Base-by-base conservation (phyloP, 2,888 invertebrate genomes). In the Diadromus collaris region DNA sequence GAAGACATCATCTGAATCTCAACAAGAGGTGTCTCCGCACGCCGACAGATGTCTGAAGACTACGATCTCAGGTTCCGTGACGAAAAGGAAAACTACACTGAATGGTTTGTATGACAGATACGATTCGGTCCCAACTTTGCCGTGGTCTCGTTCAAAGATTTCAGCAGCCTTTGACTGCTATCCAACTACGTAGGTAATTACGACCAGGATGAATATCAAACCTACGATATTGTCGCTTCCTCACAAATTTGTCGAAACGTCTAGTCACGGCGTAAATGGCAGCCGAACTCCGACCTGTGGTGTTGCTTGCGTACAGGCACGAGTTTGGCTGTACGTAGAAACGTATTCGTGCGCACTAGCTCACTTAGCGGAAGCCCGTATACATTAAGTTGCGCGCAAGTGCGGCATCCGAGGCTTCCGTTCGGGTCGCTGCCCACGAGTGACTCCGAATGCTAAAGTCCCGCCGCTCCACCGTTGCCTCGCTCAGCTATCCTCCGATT, bases 401-500 rank as follows among this genome's bases (percentile, higher is more conserved):
- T 48, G 70, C 7, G 27, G 60, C 38, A 24, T 63, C 54, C 63
- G 63, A 61, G 71, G 51, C n/a, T 63, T 71, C 58, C 38, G 34
- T 71, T 54, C 54, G 63, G 71, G 63, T 71, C 71, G 63, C 61
- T 29, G 51, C 48, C 34, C 71, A 54, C 71, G 38, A 54, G 48
- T 38, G 63, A 38, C 51, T 63, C 63, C 34, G 71, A 71, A 63
- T 63, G 51, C 71, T 63, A 71, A 71, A 63, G 54, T 38, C 63
- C 38, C 27, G 51, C 29, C 24, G 32, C 61, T 51, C 44, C 29
- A 38, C 19, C 34, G 27, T 61, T 38, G n/a, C 48, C 24, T 24
- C 27, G 19, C 34, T 51, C 51, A 13, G 44, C 13, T 48, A 54
- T 51, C 19, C 46, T 38, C 56, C 10, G 61, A 63, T 61, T 63